These are phyloP conservation scores for Xestia xanthographa DNA, from an alignment of 2,888 invertebrate genomes.

Conservation along the genomic window DNA sequence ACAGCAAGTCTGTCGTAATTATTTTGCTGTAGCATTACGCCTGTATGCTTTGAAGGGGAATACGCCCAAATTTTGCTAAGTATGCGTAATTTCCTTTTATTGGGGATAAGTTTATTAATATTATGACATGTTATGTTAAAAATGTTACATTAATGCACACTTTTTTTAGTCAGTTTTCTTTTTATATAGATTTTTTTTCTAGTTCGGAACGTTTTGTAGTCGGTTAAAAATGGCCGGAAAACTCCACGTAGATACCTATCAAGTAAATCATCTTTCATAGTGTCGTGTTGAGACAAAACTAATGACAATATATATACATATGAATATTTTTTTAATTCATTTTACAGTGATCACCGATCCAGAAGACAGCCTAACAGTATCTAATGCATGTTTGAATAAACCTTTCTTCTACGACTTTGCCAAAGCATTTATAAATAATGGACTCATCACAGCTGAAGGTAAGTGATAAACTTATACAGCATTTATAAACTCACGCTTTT, in stretches of 20 bases:
- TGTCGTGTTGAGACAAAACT: not conserved
- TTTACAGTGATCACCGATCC: not conserved
- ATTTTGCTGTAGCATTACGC: too few relatives aligned
- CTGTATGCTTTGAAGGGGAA: too few relatives aligned
- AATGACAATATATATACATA: not conserved
- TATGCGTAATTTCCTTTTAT: too few relatives aligned
- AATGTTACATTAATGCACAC: too few relatives aligned
- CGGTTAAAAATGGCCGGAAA: not conserved
- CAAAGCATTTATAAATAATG: not conserved
- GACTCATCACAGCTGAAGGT: slow-evolving; percentile 1
- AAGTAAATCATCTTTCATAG: not conserved
- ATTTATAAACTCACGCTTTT: too few relatives aligned
- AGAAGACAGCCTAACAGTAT: not conserved
- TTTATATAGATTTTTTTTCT: too few relatives aligned
- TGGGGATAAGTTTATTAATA: too few relatives aligned
- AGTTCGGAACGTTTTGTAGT: too few relatives aligned
- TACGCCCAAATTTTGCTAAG: too few relatives aligned
- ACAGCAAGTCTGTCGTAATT: too few relatives aligned
- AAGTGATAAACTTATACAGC: not conserved
- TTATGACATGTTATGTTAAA: too few relatives aligned
- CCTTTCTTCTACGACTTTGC: not conserved
- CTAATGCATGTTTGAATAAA: not conserved
- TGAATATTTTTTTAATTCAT: not conserved
- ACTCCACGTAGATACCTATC: not conserved
- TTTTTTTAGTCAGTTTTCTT: too few relatives aligned